Evolutionary conservation across 2,888 invertebrate species (phyloP).

Genomic region (Drosophila neonasuta): DNA sequence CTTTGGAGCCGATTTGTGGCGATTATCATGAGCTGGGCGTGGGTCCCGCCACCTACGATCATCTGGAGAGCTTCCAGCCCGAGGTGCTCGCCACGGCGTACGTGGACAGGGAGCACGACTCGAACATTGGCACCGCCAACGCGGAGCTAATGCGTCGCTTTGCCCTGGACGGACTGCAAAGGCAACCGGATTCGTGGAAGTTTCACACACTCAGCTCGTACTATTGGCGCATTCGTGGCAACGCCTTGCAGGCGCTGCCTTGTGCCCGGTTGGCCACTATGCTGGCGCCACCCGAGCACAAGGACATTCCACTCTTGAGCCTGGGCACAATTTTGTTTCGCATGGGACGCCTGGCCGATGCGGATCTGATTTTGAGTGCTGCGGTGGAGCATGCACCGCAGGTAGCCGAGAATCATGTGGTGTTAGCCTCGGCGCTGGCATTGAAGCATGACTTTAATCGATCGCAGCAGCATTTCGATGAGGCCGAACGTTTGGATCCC

Average conservation of each 20-base stretch:
- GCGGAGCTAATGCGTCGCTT: constrained; percentile 69
- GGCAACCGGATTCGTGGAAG: constrained; percentile 79
- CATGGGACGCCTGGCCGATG: constrained; percentile 77
- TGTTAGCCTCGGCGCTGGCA: constrained; percentile 77
- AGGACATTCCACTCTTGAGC: constrained; percentile 80
- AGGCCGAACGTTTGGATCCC: constrained; percentile 78
- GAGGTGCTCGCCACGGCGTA: constrained; percentile 63
- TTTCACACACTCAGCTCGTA: constrained; percentile 80
- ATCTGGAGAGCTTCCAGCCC: constrained; percentile 74
- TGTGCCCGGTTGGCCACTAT: constrained; percentile 79
- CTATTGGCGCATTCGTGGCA: constrained; percentile 81
- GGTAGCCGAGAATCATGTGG: constrained; percentile 80
- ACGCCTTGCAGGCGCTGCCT: constrained; percentile 79
- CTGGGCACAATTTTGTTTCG: constrained; percentile 80
- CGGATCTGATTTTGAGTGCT: constrained; percentile 75
- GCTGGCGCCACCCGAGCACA: constrained; percentile 76
- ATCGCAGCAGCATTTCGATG: constrained; percentile 77
- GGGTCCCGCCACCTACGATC: constrained; percentile 76
- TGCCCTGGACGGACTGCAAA: constrained; percentile 70
- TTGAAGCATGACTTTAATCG: constrained; percentile 80
- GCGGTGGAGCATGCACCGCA: constrained; percentile 80
- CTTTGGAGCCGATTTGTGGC: constrained; percentile 66
- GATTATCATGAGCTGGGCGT: constrained; percentile 58
- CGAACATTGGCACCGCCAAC: constrained; percentile 62
- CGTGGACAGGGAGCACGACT: constrained; percentile 75